Conservation (phyloP, 2,888 invertebrate species). For the Ischnus inquisitorius region DNA sequence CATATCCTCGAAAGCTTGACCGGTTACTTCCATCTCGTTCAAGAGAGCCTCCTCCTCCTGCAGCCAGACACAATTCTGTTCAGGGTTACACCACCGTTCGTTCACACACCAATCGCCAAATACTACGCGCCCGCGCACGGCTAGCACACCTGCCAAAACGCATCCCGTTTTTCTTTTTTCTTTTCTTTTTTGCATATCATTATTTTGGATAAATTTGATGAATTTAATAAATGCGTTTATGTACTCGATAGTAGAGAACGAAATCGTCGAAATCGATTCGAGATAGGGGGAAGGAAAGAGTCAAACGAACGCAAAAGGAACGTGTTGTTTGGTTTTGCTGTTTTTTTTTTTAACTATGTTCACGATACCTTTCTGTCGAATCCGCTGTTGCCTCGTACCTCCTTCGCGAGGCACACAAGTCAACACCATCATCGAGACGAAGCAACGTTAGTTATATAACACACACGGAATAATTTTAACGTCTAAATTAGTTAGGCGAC, state of each 20-base stretch:
- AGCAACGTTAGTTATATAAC: slow-evolving; percentile 69
- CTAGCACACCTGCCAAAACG: slow-evolving; percentile 58
- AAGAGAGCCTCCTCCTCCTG: slow-evolving; percentile 98
- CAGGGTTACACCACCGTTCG: slow-evolving; percentile 83
- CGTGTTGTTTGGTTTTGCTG: slow-evolving; percentile 29
- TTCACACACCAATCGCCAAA: slow-evolving; percentile 71
- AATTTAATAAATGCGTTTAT: not conserved
- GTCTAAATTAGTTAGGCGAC: slow-evolving; percentile 71
- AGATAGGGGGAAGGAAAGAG: not conserved
- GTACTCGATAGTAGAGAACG: slow-evolving; percentile 16
- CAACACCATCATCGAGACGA: slow-evolving; percentile 68
- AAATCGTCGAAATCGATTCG: not conserved
- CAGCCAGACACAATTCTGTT: slow-evolving; percentile 84
- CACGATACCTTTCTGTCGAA: slow-evolving; percentile 69
- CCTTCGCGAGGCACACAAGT: slow-evolving; percentile 66
- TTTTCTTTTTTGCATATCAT: slow-evolving; percentile 14
- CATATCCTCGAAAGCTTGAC: slow-evolving; percentile 99
- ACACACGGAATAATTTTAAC: slow-evolving; percentile 62
- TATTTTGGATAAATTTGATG: not conserved
- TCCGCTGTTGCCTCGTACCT: slow-evolving; percentile 69
- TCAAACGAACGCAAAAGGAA: slow-evolving; percentile 8
- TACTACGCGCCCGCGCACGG: slow-evolving; percentile 56
- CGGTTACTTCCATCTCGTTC: slow-evolving; percentile 99
- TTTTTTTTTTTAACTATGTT: slow-evolving; percentile 64
- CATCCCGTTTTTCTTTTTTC: slow-evolving; percentile 50